These are phyloP conservation scores for Nesoenas mayeri DNA, from an alignment of 2,113 vertebrate species.

Conservation along the genomic window DNA sequence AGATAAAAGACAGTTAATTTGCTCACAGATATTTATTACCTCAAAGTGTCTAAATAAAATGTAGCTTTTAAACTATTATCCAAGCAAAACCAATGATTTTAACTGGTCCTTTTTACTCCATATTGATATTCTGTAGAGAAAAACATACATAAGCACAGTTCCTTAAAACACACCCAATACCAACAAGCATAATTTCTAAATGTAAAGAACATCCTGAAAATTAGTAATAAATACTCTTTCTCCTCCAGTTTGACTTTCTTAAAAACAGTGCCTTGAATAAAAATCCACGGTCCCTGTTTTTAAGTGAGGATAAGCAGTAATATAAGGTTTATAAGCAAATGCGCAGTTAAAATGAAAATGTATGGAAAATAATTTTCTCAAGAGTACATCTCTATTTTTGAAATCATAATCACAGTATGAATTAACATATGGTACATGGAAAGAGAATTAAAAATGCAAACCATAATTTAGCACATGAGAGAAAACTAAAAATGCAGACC, in stretches of 20 bases:
- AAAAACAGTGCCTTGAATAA: background rate
- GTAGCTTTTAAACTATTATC: slow-evolving; percentile 84
- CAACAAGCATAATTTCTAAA: slow-evolving; percentile 69
- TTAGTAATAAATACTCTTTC: slow-evolving; percentile 37
- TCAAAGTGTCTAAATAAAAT: slow-evolving; percentile 84
- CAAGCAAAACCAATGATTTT: slow-evolving; percentile 78
- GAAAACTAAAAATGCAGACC: slow-evolving; percentile 25
- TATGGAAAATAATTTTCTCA: background rate
- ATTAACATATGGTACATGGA: slow-evolving; percentile 25
- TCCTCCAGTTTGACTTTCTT: slow-evolving; percentile 29
- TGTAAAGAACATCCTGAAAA: slow-evolving; percentile 59
- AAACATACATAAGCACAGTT: slow-evolving; percentile 81
- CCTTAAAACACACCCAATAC: slow-evolving; percentile 74
- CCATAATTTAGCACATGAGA: background rate
- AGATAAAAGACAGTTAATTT: slow-evolving; percentile 85
- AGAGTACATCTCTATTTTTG: slow-evolving; percentile 24
- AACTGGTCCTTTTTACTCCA: slow-evolving; percentile 76
- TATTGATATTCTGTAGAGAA: slow-evolving; percentile 82
- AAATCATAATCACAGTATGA: slow-evolving; percentile 41
- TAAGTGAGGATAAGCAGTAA: background rate
- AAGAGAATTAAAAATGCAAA: slow-evolving; percentile 32
- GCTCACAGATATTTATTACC: slow-evolving; percentile 81
- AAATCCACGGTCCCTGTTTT: background rate
- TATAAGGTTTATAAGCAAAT: slow-evolving; percentile 9
- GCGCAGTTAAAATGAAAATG: slow-evolving; percentile 33